Base-by-base conservation (phyloP, 2,797 vertebrate species). In the Anguilla obscura region DNA sequence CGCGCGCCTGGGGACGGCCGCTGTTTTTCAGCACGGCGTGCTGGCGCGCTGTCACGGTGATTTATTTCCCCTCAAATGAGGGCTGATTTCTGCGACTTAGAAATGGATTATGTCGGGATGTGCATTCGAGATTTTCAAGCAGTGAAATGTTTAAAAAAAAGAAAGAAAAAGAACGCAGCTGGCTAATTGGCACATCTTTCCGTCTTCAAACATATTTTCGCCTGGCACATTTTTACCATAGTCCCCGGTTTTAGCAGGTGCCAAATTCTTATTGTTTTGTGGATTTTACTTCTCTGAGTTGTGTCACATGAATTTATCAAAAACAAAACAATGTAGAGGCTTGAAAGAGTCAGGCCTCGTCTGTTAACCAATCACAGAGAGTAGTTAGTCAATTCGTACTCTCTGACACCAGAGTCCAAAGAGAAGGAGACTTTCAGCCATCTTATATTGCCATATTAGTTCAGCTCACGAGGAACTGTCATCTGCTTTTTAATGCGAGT, bases 1-100 rank as follows among this genome's bases (percentile, higher is more conserved):
- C 86, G 83, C 87, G 74, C 91, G 90, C 89, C 89, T 90, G 63
- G 89, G 40, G 58, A 52, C 30, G 45, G 66, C 18, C 1, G 84
- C 69, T 82, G 88, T 80, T 83, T 54, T 80, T 80, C 56, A n/a
- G 24, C 60, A 27, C 30, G 24, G 36, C 87, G 71, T 79, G 69
- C 50, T 63, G 87, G 14, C 71, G 76, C 45, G 36, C 66, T 63
- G 83, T 84, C 66, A 60, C 58, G 69, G 24, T 76, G 87, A 86
- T 85, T 88, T 63, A 66, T 88, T 88, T 60, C 4, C 63, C 66
- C 50, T 40, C 56, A 74, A 33, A 88, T 85, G 40, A 80, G n/a
- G 33, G 66, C 63, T 58, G 52, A 86, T 80, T 85, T 58, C 69
- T 58, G 83, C 45, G 83, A 52, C 60, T 71, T 66, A 79, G 7